Base-by-base conservation (phyloP, 2,797 vertebrate species). In the Rhabdophis nuchalis region DNA sequence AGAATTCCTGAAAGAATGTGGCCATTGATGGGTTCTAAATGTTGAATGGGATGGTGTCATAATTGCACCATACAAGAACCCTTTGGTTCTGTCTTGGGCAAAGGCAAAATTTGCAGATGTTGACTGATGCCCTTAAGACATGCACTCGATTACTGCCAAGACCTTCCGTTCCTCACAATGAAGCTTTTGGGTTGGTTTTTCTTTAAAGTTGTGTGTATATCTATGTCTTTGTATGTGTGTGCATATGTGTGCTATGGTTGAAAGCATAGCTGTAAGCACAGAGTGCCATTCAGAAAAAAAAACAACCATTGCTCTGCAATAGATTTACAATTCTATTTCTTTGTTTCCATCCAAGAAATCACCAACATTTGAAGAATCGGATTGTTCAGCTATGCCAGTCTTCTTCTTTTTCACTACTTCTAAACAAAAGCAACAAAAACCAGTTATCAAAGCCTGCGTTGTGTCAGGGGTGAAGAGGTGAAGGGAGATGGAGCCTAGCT, bases 1-100 rank as follows among this genome's bases (percentile, higher is more conserved):
- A n/a, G n/a, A n/a, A 41, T 61, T 93, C 85, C 68, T 90, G 32
- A 56, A 54, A 92, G 91, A 68, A 91, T 85, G n/a, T 77, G 90
- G 32, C 85, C 27, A 86, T 86, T 89, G 88, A 60, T 46, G 27
- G 14, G 46, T 72, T 93, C 86, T 72, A 61, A 36, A 87, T 36
- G 16, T 91, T 89, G 86, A 93, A 90, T 93, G 72, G 32, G 86
- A 61, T 36, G 53, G 14, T 89, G 86, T 56, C 60, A 64, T 1
- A 4, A 90, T 82, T 41, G 27, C 16, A 64, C 53, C 52, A 86
- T 14, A 46, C 23, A 89, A 91, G 93, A 92, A 86, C 86, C 88
- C 41, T 90, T 68, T 85, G 53, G 14, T 72, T 92, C 86, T 92
- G 89, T 86, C 85, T 77, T 2, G 0, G 41, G 25, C 16, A 13